phyloP scores from a whole-genome alignment of 23 tunicate genomes.

The Halocynthia roretzi region DNA sequence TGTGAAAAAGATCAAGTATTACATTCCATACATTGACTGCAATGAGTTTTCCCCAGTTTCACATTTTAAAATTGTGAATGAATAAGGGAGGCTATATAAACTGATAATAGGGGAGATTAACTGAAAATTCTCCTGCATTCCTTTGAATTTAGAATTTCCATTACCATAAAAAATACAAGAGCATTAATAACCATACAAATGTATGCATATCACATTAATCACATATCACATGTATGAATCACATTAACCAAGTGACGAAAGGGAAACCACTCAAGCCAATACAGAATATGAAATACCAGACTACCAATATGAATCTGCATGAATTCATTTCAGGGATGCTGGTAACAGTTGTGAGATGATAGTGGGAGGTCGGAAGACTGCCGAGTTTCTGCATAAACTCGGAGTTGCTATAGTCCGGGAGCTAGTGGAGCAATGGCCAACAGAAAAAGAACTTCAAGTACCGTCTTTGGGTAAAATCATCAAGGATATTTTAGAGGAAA shows the following conservation, averaged over 20 bases:
- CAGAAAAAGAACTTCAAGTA: slow-evolving; percentile 15
- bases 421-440: slow-evolving; percentile 74
- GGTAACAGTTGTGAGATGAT: slow-evolving; percentile 49
- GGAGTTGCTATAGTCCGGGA: slow-evolving; percentile 32
- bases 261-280: too few relatives aligned
- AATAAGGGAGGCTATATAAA: neutral
- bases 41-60: neutral
- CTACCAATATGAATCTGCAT: too few relatives aligned
- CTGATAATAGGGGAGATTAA: neutral
- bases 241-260: too few relatives aligned
- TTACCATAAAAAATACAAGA: too few relatives aligned
- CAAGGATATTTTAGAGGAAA: slow-evolving; percentile 3
- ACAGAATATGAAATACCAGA: too few relatives aligned
- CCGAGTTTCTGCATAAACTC: slow-evolving; percentile 40
- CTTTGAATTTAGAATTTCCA: too few relatives aligned
- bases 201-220: too few relatives aligned
- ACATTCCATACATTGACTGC: neutral
- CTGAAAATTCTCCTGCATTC: too few relatives aligned
- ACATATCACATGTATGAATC: too few relatives aligned
- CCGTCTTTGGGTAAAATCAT: slow-evolving; percentile 10
- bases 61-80: neutral
- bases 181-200: too few relatives aligned
- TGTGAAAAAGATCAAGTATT: slow-evolving; percentile 75
- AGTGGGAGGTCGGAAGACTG: slow-evolving; percentile 31
- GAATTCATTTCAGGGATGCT: slow-evolving; percentile 38